phyloP scores from a whole-genome alignment of 2,113 vertebrate species.

The Microtus richardsoni region DNA sequence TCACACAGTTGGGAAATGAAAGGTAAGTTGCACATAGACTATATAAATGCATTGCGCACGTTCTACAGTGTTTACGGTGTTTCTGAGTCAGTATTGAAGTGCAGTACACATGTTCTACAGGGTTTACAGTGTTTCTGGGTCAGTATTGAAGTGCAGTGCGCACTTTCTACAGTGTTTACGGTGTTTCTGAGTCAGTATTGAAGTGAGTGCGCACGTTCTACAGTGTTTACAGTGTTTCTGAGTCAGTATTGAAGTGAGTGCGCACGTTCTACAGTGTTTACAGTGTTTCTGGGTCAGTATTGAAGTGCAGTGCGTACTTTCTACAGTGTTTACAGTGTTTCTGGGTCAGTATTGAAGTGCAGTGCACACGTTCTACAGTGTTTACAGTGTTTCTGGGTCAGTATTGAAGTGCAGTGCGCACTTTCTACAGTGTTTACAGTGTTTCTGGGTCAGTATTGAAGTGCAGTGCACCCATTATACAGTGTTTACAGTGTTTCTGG shows the following conservation, averaged over 20 bases:
- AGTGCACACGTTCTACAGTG: background rate
- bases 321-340: background rate
- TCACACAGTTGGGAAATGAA: background rate
- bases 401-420: background rate
- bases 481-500: no score
- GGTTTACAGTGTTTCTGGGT: background rate
- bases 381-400: background rate
- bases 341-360: slow-evolving; percentile 1
- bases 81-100: slow-evolving; percentile 6
- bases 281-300: no score
- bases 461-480: no score
- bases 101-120: background rate
- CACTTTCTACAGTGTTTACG: background rate
- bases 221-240: no score
- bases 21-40: background rate
- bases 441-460: background rate
- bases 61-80: background rate
- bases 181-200: background rate
- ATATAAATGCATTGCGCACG: background rate
- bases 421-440: background rate
- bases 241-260: no score
- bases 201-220: no score
- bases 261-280: no score
- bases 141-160: background rate
- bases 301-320: background rate